Evolutionary conservation across 2,113 vertebrate species (phyloP).

Genomic region (Odontesthes bonariensis): DNA sequence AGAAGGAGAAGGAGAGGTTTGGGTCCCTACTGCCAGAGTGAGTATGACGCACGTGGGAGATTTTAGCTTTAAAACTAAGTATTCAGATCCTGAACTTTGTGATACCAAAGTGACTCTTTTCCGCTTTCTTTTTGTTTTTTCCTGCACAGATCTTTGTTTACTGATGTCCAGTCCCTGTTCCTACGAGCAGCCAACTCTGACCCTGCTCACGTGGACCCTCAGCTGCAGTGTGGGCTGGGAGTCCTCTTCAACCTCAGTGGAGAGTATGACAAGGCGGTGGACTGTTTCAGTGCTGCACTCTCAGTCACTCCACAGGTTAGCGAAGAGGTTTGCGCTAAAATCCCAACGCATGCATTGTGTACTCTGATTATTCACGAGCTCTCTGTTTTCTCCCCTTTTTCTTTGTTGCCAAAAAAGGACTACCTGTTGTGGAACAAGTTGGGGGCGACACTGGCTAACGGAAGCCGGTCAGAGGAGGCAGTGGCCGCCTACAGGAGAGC

Average conservation of each 20-base stretch:
- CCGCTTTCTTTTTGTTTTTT: neutral
- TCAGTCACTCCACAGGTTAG: constrained; percentile 91
- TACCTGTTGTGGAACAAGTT: constrained; percentile 98
- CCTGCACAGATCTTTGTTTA: constrained; percentile 87
- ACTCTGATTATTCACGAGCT: neutral
- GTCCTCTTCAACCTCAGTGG: constrained; percentile 98
- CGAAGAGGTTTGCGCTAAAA: neutral
- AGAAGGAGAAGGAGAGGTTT: constrained; percentile 86
- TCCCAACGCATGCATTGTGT: no score
- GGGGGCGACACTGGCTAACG: constrained; percentile 95
- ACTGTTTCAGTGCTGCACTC: constrained; percentile 95
- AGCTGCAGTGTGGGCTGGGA: constrained; percentile 96
- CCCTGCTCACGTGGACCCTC: constrained; percentile 90
- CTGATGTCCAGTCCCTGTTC: constrained; percentile 94
- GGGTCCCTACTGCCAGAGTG: constrained; percentile 94
- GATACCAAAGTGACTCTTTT: neutral
- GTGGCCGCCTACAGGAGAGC: constrained; percentile 94
- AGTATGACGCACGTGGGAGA: constrained; percentile 66
- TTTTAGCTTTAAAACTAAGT: neutral
- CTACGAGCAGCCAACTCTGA: constrained; percentile 90
- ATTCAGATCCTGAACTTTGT: neutral
- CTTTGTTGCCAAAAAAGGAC: constrained; percentile 81
- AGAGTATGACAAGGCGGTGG: constrained; percentile 97
- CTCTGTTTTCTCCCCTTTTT: neutral
- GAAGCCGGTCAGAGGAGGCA: constrained; percentile 95